Percentiles rank a stretch among this genome's conserved stretches.
Evolutionary conservation across 2,113 vertebrate genomes (phyloP).

Genomic region (Phalacrocorax aristotelis): DNA sequence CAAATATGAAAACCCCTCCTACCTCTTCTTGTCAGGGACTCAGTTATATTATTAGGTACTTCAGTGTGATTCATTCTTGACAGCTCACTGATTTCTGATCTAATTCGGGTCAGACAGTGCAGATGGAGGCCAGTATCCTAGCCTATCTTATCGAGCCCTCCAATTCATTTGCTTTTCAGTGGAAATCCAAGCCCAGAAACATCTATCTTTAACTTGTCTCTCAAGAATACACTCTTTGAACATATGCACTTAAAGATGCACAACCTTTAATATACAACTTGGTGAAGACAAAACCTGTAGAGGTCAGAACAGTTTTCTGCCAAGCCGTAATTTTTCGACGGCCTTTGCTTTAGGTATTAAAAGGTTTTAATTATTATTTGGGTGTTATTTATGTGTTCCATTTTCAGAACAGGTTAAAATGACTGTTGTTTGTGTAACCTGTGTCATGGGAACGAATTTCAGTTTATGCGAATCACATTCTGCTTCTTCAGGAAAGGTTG

Average conservation of each 20-base stretch:
- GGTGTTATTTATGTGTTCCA: neutral
- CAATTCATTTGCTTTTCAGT: neutral
- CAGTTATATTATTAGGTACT: neutral
- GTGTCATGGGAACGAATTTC: neutral
- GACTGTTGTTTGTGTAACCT: neutral
- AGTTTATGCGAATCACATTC: neutral
- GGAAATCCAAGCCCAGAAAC: neutral
- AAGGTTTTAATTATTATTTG: neutral
- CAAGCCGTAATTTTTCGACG: neutral
- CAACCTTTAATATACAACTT: neutral
- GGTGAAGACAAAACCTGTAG: neutral
- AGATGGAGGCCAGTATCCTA: neutral
- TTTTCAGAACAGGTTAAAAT: neutral
- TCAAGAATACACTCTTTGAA: neutral
- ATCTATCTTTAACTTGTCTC: neutral
- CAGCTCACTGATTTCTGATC: slow-evolving; percentile 14
- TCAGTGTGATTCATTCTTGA: neutral
- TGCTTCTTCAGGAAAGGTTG: neutral
- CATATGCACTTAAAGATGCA: neutral
- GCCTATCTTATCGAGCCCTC: neutral
- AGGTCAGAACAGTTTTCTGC: neutral
- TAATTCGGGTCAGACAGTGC: slow-evolving; percentile 19
- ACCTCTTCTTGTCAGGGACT: neutral
- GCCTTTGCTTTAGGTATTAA: neutral
- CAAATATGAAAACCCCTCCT: neutral